phyloP scores from a whole-genome alignment of 2,113 vertebrate genomes.

The Micromys minutus region DNA sequence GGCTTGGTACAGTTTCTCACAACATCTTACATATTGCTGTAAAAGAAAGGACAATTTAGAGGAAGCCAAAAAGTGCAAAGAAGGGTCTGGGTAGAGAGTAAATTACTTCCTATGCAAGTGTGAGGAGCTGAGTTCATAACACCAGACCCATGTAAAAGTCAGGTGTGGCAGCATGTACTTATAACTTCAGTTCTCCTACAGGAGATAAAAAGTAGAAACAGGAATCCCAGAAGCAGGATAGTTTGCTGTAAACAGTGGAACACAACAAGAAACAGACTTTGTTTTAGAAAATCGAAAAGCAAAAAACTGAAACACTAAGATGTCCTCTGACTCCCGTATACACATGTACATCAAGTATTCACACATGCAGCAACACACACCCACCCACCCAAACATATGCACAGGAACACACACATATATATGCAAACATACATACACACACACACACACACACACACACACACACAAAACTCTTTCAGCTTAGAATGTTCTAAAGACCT shows the following conservation, averaged over 20 bases:
- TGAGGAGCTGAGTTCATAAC: neutral
- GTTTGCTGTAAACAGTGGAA: too few species aligned
- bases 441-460: neutral
- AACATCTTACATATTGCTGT: slow-evolving; percentile 84
- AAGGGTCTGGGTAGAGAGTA: neutral
- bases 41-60: slow-evolving; percentile 43
- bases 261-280: neutral
- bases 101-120: too few species aligned
- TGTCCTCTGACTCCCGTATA: neutral
- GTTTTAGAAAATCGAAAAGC: neutral
- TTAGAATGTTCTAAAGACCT: neutral
- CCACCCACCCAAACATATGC: neutral
- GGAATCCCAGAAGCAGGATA: neutral
- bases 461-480: neutral
- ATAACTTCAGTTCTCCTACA: neutral
- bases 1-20: slow-evolving; percentile 82
- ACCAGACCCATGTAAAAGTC: neutral
- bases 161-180: too few species aligned
- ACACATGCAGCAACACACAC: neutral
- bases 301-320: neutral
- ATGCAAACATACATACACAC: neutral
- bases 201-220: neutral
- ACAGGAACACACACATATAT: neutral
- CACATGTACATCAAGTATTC: neutral
- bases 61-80: neutral